phyloP scores from a whole-genome alignment of 2,888 invertebrate species.

The Orchestes rusci region DNA sequence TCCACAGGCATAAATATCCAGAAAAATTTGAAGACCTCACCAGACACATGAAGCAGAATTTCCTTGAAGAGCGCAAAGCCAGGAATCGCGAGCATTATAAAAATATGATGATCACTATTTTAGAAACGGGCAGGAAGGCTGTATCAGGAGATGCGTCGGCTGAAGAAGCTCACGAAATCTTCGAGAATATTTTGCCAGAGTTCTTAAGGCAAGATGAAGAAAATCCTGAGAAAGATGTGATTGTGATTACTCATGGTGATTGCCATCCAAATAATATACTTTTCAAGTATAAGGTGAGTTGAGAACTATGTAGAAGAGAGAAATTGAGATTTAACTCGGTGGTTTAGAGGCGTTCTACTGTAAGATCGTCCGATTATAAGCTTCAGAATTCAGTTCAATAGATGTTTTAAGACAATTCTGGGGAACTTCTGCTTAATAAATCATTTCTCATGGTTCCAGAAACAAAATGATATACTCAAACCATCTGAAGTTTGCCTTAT shows the following conservation, averaged over 20 bases:
- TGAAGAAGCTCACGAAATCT: slow-evolving; percentile 1
- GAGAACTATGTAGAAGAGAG: too few species aligned
- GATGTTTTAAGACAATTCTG: too few species aligned
- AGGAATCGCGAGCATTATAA: slow-evolving; percentile 5
- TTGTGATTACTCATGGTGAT: slow-evolving; percentile 31
- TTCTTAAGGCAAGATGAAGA: neutral
- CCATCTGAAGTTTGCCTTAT: slow-evolving; percentile 28
- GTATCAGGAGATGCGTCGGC: slow-evolving; percentile 3
- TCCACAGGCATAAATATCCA: slow-evolving; percentile 7
- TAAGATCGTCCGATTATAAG: too few species aligned
- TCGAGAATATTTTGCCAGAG: slow-evolving; percentile 1
- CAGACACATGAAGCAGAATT: slow-evolving; percentile 1
- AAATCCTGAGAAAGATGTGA: slow-evolving; percentile 1
- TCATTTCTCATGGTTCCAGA: too few species aligned
- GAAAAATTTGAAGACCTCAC: slow-evolving; percentile 7
- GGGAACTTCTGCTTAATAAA: too few species aligned
- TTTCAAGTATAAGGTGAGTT: slow-evolving; percentile 22
- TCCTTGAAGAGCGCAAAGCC: slow-evolving; percentile 3
- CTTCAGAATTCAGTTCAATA: too few species aligned
- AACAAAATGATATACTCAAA: too few species aligned
- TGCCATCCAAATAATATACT: slow-evolving; percentile 33
- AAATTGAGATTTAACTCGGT: too few species aligned
- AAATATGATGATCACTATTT: neutral
- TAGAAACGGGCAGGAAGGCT: slow-evolving; percentile 2
- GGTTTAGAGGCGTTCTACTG: too few species aligned